Conservation (phyloP, 2,797 vertebrate species). For the Pantherophis vulpinus region DNA sequence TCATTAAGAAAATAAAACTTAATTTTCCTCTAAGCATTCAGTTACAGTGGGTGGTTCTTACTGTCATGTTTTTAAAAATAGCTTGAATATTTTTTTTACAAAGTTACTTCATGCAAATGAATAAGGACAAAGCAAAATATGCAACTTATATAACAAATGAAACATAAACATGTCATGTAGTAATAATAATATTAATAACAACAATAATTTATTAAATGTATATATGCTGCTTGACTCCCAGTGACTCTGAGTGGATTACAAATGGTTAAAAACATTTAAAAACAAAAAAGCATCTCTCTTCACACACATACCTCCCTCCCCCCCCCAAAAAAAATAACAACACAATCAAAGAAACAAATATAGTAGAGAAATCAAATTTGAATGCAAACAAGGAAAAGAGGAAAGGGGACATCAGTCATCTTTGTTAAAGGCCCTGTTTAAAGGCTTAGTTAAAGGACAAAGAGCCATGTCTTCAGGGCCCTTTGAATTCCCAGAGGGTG, state of each 20-base stretch:
- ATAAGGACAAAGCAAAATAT: not conserved
- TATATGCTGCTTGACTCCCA: not conserved
- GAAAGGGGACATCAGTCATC: not conserved
- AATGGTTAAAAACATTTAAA: not conserved
- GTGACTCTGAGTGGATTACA: not conserved
- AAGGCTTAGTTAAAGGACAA: too few species aligned
- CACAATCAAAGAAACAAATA: not conserved
- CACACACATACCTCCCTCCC: not conserved
- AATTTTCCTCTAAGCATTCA: not conserved
- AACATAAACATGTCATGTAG: not conserved
- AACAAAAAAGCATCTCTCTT: not conserved
- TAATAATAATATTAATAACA: not conserved
- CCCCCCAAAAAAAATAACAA: not conserved
- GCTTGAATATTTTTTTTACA: not conserved
- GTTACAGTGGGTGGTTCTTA: not conserved
- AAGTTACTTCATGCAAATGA: not conserved
- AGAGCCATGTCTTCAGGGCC: not conserved
- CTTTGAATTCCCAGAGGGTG: not conserved
- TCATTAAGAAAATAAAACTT: not conserved
- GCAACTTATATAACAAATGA: not conserved
- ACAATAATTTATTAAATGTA: not conserved
- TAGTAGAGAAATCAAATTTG: not conserved
- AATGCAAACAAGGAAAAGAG: not conserved
- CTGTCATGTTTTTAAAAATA: not conserved
- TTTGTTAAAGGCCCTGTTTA: not conserved